phyloP scores from a whole-genome alignment of 2,113 vertebrate species.

The Calyptommatus sinebrachiatus region DNA sequence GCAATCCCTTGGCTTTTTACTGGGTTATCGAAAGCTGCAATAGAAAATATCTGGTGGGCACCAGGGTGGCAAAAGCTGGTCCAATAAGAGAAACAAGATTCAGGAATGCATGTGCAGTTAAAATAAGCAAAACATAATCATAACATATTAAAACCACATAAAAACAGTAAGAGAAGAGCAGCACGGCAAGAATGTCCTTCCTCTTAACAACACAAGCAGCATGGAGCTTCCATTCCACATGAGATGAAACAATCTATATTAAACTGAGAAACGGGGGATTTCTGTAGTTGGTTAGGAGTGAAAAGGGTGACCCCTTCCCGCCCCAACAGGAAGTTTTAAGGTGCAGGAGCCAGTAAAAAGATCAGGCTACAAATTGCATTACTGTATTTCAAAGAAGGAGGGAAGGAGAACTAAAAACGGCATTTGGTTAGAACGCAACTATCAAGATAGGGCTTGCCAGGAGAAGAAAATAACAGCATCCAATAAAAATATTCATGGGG shows the following conservation, averaged over 20 bases:
- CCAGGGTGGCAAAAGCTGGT: too few relatives aligned
- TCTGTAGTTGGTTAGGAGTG: constrained; percentile 3
- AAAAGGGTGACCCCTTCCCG: constrained; percentile 21
- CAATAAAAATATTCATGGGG: constrained; percentile 5
- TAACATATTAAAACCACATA: constrained; percentile 57
- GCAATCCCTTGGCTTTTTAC: too few relatives aligned
- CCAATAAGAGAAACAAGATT: constrained; percentile 33
- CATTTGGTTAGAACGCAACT: constrained; percentile 3
- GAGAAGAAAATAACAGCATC: constrained; percentile 38
- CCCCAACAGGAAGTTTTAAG: constrained; percentile 35
- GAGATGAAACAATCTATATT: constrained; percentile 33
- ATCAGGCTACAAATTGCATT: constrained; percentile 38
- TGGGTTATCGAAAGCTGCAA: too few relatives aligned
- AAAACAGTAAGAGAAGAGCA: constrained; percentile 47
- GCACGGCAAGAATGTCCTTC: constrained; percentile 66
- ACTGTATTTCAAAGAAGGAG: constrained; percentile 28
- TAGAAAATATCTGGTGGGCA: too few relatives aligned
- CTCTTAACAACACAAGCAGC: constrained; percentile 68
- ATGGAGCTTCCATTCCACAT: constrained; percentile 57
- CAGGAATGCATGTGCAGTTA: constrained; percentile 72
- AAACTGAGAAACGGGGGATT: constrained; percentile 21
- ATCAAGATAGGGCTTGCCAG: constrained; percentile 33
- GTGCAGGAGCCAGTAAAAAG: constrained; percentile 45
- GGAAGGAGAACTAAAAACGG: constrained; percentile 28
- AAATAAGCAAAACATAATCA: constrained; percentile 69